phyloP scores from a whole-genome alignment of 2,113 vertebrate genomes.

The Isichthys henryi region DNA sequence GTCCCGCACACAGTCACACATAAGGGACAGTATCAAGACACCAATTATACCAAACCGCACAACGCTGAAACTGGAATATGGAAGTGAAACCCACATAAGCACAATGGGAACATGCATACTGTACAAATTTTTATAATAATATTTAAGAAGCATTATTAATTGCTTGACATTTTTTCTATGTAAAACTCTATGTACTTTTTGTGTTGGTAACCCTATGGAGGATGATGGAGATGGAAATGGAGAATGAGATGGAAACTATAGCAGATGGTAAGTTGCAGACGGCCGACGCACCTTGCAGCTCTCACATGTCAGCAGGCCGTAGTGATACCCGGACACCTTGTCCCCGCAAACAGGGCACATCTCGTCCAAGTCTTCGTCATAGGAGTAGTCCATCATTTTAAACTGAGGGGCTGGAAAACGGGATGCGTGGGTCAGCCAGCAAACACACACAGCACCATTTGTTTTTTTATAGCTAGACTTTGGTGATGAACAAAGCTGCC shows the following conservation, averaged over 20 bases:
- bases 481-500: not conserved
- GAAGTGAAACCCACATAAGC: not conserved
- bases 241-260: not conserved
- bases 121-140: not conserved
- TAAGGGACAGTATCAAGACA: not conserved
- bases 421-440: not conserved
- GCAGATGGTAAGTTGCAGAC: not conserved
- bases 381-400: conserved; percentile 99
- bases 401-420: conserved; percentile 75
- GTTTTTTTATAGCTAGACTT: not conserved
- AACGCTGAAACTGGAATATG: not conserved
- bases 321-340: conserved; percentile 98
- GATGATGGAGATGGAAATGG: not conserved
- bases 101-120: not conserved
- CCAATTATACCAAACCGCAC: not conserved
- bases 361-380: conserved; percentile 95
- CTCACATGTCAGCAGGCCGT: conserved; percentile 96
- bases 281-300: conserved; percentile 88
- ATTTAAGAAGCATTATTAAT: not conserved
- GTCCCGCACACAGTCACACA: not conserved
- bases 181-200: not conserved
- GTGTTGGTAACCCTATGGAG: not conserved
- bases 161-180: not conserved
- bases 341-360: conserved; percentile 97
- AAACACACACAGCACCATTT: conserved; percentile 23